phyloP scores from a whole-genome alignment of 2,888 invertebrate genomes.

The Ectobius pallidus region DNA sequence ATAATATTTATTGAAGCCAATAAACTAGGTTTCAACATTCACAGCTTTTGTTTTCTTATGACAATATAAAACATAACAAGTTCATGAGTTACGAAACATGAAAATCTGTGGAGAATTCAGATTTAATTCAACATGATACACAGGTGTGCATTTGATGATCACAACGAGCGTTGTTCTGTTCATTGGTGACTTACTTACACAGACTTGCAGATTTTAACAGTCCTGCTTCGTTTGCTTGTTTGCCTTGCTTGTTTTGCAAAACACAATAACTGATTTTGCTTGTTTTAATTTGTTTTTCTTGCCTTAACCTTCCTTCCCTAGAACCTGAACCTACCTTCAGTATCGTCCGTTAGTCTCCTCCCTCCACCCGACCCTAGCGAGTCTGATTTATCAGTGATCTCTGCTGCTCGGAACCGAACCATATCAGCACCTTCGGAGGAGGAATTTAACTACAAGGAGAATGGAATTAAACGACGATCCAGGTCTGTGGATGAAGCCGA shows the following conservation, averaged over 20 bases:
- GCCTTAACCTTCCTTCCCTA: background rate
- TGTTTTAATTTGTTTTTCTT: conserved; percentile 7
- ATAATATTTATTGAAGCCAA: no score
- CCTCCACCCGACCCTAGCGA: background rate
- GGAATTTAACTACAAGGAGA: background rate
- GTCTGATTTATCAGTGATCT: background rate
- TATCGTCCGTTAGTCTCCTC: conserved; percentile 19
- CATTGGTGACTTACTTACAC: no score
- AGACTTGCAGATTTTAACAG: background rate
- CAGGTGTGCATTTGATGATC: no score
- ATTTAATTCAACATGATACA: no score
- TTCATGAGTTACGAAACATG: no score
- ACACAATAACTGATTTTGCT: conserved; percentile 27
- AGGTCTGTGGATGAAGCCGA: conserved; percentile 20
- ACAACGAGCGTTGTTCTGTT: no score
- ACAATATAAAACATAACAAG: no score
- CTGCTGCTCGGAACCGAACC: conserved; percentile 12
- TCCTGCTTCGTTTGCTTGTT: conserved; percentile 11
- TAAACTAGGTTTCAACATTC: no score
- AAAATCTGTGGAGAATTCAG: no score
- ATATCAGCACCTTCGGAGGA: conserved; percentile 26
- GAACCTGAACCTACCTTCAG: conserved; percentile 21
- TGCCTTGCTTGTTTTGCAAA: conserved; percentile 22
- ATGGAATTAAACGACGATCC: background rate
- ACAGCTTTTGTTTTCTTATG: no score